Evolutionary conservation across 1,140 invertebrate species (phyloP), one percentile per base, ranked within the genome.

Genomic region (Drosophila willistoni): DNA sequence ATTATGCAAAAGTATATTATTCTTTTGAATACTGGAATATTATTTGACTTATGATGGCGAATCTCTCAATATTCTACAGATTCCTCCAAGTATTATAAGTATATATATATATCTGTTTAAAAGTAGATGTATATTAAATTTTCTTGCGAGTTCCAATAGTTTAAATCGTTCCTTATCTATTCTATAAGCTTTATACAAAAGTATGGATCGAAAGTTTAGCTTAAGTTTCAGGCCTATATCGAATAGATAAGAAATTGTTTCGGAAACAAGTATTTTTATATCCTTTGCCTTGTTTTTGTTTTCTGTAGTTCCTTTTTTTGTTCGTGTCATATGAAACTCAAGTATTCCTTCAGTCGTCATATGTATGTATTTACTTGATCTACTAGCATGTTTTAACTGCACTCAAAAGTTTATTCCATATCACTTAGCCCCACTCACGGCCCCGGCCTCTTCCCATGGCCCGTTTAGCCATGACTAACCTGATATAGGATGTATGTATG

Each of bases 341-440:
- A 51, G 44, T 51, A 51, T 51, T 51, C 17, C 17, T 19, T 51
- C 17, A 12, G 17, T 51, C 17, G 17, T 51, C 17, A 25, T 4
- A 19, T 19, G n/a, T 51, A 51, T 51, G n/a, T 51, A 51, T 51
- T 51, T 10, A 51, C 44, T 22, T 51, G 44, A 51, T 51, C 44
- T 51, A 51, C 17, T 51, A 51, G 29, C 56, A 59, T 59, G 29
- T 59, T 59, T 59, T 33, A 59, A 36, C 56, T 59, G 56, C 56
- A 59, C 56, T 59, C 56, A 59, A 36, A 14, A 59, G 29, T 59
- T 59, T 36, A 14, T 36, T 59, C 10, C 44, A 51, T 36, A 36
- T 59, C 14, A 59, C 29, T 59, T 17, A 59, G 54, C 12, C 36
- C 34, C 12, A 34, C 51, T 33, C 33, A 7, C 42, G 6, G 7